These are phyloP conservation scores for Electrona antarctica DNA, from an alignment of 2,113 vertebrate species.

Conservation along the genomic window DNA sequence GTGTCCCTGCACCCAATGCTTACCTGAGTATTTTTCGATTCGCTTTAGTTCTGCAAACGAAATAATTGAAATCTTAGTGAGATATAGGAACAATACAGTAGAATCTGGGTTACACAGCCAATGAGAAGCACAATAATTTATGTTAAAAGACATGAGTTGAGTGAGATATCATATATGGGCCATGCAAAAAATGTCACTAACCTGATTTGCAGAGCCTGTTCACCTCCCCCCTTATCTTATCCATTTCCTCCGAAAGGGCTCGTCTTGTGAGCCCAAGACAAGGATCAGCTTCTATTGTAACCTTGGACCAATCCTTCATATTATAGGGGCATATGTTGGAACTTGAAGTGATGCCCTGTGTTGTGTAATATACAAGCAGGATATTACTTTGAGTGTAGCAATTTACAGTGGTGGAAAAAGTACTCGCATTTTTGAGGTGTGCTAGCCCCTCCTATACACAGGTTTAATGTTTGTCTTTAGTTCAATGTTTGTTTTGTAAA, in stretches of 20 bases:
- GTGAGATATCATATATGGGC: neutral
- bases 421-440: no score
- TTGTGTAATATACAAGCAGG: constrained; percentile 13
- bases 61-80: neutral
- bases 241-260: constrained; percentile 68
- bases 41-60: constrained; percentile 72
- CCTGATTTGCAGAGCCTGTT: constrained; percentile 77
- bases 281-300: constrained; percentile 74
- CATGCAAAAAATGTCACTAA: constrained; percentile 32
- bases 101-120: neutral
- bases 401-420: no score
- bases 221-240: constrained; percentile 67
- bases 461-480: no score
- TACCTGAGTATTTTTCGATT: constrained; percentile 76
- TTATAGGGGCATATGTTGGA: constrained; percentile 31
- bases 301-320: constrained; percentile 77
- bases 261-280: constrained; percentile 75
- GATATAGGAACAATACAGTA: neutral
- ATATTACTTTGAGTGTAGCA: neutral
- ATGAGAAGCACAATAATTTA: neutral
- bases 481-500: no score
- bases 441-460: no score
- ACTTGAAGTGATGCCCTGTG: constrained; percentile 37
- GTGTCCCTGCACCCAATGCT: neutral
- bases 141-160: neutral